phyloP scores from a whole-genome alignment of 2,888 invertebrate species.

The Halictus ligatus region DNA sequence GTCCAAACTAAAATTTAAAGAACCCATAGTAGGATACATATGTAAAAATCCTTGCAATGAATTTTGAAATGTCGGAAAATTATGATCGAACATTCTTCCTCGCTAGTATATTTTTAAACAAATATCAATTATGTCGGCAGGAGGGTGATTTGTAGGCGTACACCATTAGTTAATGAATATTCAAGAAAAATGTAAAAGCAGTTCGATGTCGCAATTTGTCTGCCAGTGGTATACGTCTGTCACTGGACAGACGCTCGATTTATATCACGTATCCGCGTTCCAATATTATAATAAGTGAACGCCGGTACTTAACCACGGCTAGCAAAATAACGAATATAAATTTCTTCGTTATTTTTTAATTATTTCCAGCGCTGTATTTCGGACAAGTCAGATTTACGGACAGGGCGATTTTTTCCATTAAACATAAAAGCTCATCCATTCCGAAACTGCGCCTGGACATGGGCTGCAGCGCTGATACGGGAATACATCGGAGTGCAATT shows the following conservation, averaged over 20 bases:
- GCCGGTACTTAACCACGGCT: not conserved
- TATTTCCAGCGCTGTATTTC: constrained; percentile 9
- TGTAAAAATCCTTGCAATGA: not conserved
- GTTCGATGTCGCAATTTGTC: not conserved
- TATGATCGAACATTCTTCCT: not conserved
- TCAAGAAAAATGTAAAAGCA: not conserved
- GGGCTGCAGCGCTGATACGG: constrained; percentile 10
- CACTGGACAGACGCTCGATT: constrained; percentile 4
- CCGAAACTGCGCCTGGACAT: constrained; percentile 4
- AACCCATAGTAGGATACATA: not conserved
- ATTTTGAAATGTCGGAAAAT: not conserved
- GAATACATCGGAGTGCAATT: constrained; percentile 14
- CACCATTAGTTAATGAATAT: not conserved
- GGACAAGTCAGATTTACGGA: constrained; percentile 28
- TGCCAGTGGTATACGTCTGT: constrained; percentile 11
- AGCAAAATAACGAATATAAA: constrained; percentile 26
- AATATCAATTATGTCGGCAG: not conserved
- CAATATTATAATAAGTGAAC: constrained; percentile 27
- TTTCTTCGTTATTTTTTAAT: constrained; percentile 36
- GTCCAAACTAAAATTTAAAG: not conserved
- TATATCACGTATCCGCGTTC: constrained; percentile 3
- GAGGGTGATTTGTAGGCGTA: not conserved
- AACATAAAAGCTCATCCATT: constrained; percentile 48
- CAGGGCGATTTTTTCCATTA: constrained; percentile 21
- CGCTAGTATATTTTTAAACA: not conserved